Conservation (phyloP, 2,888 invertebrate species). For the Synergus itoensis region DNA sequence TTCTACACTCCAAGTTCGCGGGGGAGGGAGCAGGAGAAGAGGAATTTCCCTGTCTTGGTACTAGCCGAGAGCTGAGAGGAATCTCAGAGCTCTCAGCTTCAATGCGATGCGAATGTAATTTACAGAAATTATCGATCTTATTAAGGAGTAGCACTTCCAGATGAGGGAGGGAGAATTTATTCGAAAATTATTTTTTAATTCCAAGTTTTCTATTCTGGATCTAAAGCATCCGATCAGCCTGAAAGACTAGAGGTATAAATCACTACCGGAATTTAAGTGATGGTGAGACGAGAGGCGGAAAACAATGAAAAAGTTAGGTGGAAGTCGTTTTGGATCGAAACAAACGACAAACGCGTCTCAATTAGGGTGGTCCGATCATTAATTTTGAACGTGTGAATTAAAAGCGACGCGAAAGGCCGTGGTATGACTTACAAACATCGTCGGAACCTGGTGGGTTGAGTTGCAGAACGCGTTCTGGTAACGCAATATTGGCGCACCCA, state of each 20-base stretch:
- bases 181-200: no score
- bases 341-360: slow-evolving; percentile 35
- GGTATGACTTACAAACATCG: slow-evolving; percentile 70
- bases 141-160: background rate
- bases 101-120: slow-evolving; percentile 50
- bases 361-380: slow-evolving; percentile 59
- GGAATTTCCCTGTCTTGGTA: slow-evolving; percentile 30
- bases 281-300: background rate
- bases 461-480: slow-evolving; percentile 75
- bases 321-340: slow-evolving; percentile 23
- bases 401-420: slow-evolving; percentile 64
- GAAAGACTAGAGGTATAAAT: background rate
- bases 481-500: slow-evolving; percentile 76
- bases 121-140: slow-evolving; percentile 52
- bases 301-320: slow-evolving; percentile 18
- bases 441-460: slow-evolving; percentile 64
- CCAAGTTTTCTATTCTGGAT: no score
- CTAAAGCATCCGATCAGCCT: background rate
- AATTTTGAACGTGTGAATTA: slow-evolving; percentile 71
- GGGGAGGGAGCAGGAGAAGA: slow-evolving; percentile 51
- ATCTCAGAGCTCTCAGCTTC: slow-evolving; percentile 53
- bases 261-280: background rate
- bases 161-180: background rate
- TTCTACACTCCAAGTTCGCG: slow-evolving; percentile 56
- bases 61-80: slow-evolving; percentile 49